Conservation (phyloP, 1,140 invertebrate genomes). For the Drosophila tani region DNA sequence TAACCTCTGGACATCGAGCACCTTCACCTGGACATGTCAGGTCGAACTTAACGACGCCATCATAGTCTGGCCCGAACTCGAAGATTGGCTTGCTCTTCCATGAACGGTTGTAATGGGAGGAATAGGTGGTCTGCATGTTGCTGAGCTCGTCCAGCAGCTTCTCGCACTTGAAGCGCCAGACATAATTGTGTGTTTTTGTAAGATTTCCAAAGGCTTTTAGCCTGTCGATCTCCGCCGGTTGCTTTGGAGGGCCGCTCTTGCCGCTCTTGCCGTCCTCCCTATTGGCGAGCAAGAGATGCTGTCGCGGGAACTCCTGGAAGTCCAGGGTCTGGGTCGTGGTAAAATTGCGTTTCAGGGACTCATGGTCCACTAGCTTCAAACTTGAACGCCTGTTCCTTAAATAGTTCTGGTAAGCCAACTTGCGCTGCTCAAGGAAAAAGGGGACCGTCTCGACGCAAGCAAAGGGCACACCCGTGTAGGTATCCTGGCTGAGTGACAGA, state of each 20-base stretch:
- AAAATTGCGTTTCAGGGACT: conserved; percentile 33
- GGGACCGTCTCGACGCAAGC: neutral
- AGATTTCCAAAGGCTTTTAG: conserved; percentile 52
- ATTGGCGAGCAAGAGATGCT: neutral
- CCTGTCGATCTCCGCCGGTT: conserved; percentile 24
- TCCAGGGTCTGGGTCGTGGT: conserved; percentile 59
- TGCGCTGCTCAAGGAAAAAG: conserved; percentile 30
- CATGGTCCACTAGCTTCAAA: conserved; percentile 37
- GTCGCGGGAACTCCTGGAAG: conserved; percentile 48
- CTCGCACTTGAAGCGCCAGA: conserved; percentile 7
- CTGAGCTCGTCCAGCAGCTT: neutral
- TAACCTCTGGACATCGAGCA: too few relatives aligned
- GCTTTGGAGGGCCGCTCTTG: conserved; percentile 18
- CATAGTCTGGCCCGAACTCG: conserved; percentile 28
- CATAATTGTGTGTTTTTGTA: conserved; percentile 40
- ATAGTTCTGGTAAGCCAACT: conserved; percentile 36
- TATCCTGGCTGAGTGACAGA: conserved; percentile 40
- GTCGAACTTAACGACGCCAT: conserved; percentile 33
- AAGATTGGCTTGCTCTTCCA: conserved; percentile 12
- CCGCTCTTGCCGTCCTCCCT: neutral
- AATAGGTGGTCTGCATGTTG: conserved; percentile 43
- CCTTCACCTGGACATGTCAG: neutral
- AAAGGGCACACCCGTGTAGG: conserved; percentile 28
- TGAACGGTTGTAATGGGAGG: conserved; percentile 8
- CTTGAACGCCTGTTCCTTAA: conserved; percentile 6